Evolutionary conservation across 1,140 invertebrate species (phyloP).

Genomic region (Ceratosolen fusciceps): DNA sequence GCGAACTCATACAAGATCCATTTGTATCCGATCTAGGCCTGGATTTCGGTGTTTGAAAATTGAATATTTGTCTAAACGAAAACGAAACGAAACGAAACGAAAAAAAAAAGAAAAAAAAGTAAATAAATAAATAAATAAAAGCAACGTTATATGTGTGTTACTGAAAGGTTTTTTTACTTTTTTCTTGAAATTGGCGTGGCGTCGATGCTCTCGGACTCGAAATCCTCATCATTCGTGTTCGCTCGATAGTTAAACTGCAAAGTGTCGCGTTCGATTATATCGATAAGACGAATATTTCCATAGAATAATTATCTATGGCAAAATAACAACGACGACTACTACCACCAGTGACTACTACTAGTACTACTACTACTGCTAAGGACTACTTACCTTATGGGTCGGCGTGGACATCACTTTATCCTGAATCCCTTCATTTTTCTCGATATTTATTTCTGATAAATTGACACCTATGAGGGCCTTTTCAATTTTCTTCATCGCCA

Average conservation of each 20-base stretch:
- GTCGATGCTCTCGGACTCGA: constrained; percentile 40
- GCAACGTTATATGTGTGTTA: background rate
- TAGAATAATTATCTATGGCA: background rate
- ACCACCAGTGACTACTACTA: too few species aligned
- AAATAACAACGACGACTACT: too few species aligned
- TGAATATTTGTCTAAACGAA: constrained; percentile 11
- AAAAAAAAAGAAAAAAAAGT: background rate
- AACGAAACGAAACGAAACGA: too few species aligned
- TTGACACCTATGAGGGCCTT: constrained; percentile 51
- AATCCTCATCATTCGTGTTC: constrained; percentile 22
- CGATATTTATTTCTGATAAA: background rate
- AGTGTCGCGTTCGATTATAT: background rate
- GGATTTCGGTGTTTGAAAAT: constrained; percentile 16
- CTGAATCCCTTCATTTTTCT: background rate
- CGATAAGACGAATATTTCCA: background rate
- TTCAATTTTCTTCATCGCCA: constrained; percentile 52
- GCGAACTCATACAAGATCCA: constrained; percentile 1
- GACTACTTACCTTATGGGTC: constrained; percentile 32
- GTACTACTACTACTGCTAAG: too few species aligned
- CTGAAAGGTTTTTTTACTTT: constrained; percentile 40
- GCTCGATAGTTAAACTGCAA: constrained; percentile 5
- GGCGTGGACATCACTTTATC: constrained; percentile 23
- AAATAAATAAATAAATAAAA: background rate
- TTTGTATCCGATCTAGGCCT: background rate
- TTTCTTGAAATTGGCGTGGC: constrained; percentile 38